These are phyloP conservation scores for Pheosia tremula DNA, from an alignment of 2,888 invertebrate genomes.

Conservation along the genomic window DNA sequence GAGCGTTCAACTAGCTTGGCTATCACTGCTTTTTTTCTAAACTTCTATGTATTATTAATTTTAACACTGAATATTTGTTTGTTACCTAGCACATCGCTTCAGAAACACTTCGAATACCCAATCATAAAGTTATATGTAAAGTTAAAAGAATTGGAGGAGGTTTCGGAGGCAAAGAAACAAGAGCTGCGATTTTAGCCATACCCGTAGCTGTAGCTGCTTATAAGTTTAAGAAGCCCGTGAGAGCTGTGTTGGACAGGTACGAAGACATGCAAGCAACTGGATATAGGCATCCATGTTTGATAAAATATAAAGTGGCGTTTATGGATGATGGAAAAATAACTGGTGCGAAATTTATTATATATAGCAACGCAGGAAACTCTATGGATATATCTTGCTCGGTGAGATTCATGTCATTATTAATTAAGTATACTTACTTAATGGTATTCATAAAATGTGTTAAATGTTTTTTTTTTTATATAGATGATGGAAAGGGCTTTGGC, in stretches of 20 bases:
- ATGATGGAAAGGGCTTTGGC: constrained; percentile 91
- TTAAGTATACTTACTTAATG: background rate
- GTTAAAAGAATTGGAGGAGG: constrained; percentile 94
- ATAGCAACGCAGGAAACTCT: constrained; percentile 89
- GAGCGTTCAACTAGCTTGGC: too few relatives aligned
- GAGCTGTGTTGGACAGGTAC: constrained; percentile 92
- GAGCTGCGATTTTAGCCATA: constrained; percentile 83
- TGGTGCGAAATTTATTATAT: constrained; percentile 86
- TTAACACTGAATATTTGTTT: constrained; percentile 15
- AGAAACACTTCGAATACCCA: constrained; percentile 86
- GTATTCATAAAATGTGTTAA: background rate
- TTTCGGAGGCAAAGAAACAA: constrained; percentile 95
- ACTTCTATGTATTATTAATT: background rate
- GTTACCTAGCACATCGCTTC: constrained; percentile 84
- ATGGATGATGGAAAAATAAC: constrained; percentile 87
- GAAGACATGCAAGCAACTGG: constrained; percentile 94
- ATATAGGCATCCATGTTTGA: constrained; percentile 91
- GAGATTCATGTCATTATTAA: constrained; percentile 38
- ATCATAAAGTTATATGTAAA: constrained; percentile 87
- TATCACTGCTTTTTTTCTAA: too few relatives aligned
- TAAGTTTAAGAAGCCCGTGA: constrained; percentile 88
- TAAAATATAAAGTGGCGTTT: constrained; percentile 90
- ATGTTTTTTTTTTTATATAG: constrained; percentile 64
- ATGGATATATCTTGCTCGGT: constrained; percentile 89
- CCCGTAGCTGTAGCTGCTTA: constrained; percentile 90